Evolutionary conservation across 2,113 vertebrate genomes (phyloP).

Genomic region (Pterocles orientalis): DNA sequence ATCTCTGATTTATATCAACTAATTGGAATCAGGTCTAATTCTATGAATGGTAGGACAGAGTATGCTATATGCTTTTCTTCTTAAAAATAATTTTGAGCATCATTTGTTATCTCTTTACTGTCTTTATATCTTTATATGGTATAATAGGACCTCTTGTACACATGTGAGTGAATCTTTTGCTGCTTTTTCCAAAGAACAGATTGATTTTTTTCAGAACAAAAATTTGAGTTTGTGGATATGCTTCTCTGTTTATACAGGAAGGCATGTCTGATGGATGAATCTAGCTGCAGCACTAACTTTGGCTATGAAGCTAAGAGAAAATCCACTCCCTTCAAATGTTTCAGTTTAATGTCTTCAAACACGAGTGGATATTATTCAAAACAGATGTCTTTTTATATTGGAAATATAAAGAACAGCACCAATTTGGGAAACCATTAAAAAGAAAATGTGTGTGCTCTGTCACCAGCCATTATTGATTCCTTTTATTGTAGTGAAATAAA

Average conservation of each 20-base stretch:
- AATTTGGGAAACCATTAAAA: not conserved
- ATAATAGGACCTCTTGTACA: not conserved
- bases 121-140: not conserved
- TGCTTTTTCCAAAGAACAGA: not conserved
- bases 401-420: not conserved
- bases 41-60: not conserved
- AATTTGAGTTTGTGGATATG: not conserved
- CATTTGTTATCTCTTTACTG: not conserved
- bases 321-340: not conserved
- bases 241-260: not conserved
- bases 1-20: not conserved
- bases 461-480: not conserved
- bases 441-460: not conserved
- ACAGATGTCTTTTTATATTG: not conserved
- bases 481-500: constrained; percentile 31
- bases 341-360: not conserved
- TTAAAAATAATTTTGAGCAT: not conserved
- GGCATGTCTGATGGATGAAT: not conserved
- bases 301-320: not conserved
- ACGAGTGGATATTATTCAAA: not conserved
- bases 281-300: not conserved
- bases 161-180: not conserved
- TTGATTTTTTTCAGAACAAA: not conserved
- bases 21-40: not conserved
- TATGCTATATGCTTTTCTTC: not conserved